These are phyloP conservation scores for Plebejus anna DNA, from an alignment of 2,888 invertebrate genomes.

Conservation along the genomic window DNA sequence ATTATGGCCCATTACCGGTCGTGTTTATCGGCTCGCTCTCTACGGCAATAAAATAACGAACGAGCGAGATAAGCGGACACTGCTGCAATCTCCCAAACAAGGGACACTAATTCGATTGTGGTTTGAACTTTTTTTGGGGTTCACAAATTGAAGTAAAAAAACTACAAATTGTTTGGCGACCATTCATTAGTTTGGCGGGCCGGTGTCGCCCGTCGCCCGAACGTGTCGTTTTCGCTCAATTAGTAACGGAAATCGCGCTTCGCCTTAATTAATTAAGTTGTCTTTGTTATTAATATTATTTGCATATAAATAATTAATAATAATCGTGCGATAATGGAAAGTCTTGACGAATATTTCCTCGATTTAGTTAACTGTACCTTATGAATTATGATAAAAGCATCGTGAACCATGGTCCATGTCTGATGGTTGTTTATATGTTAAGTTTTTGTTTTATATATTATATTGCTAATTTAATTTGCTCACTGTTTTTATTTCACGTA, in stretches of 20 bases:
- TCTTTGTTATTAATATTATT: conserved; percentile 8
- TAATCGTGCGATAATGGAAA: background rate
- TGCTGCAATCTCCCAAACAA: conserved; percentile 79
- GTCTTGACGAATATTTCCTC: background rate
- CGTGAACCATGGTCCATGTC: too few species aligned
- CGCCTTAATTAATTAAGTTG: conserved; percentile 23
- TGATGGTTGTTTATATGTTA: too few species aligned
- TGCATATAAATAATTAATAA: background rate
- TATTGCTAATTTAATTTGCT: too few species aligned
- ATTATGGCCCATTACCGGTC: conserved; percentile 78
- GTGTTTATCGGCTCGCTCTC: conserved; percentile 78
- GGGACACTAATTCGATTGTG: conserved; percentile 81
- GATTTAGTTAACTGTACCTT: background rate
- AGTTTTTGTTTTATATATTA: too few species aligned
- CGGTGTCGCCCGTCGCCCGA: conserved; percentile 54
- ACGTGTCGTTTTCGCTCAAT: conserved; percentile 73
- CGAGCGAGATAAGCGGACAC: conserved; percentile 78
- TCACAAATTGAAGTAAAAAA: conserved; percentile 79
- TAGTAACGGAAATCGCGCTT: conserved; percentile 71
- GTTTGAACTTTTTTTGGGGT: conserved; percentile 75
- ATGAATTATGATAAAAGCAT: too few species aligned
- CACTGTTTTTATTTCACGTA: too few species aligned
- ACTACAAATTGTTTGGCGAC: conserved; percentile 75
- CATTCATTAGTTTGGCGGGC: conserved; percentile 76
- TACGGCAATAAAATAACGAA: conserved; percentile 80